Base-by-base conservation (phyloP, 2,113 vertebrate genomes). In the Rana temporaria region DNA sequence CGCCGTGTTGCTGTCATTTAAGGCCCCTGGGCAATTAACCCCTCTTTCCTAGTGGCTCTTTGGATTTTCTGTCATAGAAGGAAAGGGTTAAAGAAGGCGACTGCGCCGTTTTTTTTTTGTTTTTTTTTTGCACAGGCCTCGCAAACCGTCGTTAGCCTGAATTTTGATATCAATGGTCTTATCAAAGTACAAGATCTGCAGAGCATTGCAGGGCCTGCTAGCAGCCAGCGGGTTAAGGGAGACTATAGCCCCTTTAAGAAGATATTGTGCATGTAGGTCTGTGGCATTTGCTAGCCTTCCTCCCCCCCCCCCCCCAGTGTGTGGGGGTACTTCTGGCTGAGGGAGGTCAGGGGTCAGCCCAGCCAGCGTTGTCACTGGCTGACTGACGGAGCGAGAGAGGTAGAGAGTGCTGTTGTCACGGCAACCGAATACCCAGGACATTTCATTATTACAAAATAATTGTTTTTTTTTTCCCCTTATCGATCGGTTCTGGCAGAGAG, bases 401-500 rank as follows among this genome's bases (percentile, higher is more conserved):
- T 56, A 68, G 71, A 82, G 71, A 82, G 71, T 82, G 81, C 81
- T 82, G 71, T 82, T 82, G 81, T 82, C 81, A 82, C 63, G 81
- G 81, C 71, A 82, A 82, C 81, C 70, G 71, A 82, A 82, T 82
- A 82, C 81, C 81, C 81, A 82, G 81, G 81, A 82, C 81, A 82
- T 82, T 82, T 76, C 81, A 82, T 82, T 82, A 82, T 82, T 82
- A 82, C 81, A 82, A 82, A 82, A 82, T 82, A 82, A 82, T 82
- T 82, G 81, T 82, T 72, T 82, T 82, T 82, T 82, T 82, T 82
- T 82, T 82, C 63, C 72, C 71, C 71, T 82, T 82, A 82, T 82
- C 81, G 81, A 82, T 82, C 81, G 81, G 81, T 82, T 82, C 81
- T 82, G 81, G 81, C 71, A 82, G 81, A 82, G 81, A 82, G 81